Evolutionary conservation across 2,797 vertebrate species (phyloP).

Genomic region (Pseudocheirus occidentalis): DNA sequence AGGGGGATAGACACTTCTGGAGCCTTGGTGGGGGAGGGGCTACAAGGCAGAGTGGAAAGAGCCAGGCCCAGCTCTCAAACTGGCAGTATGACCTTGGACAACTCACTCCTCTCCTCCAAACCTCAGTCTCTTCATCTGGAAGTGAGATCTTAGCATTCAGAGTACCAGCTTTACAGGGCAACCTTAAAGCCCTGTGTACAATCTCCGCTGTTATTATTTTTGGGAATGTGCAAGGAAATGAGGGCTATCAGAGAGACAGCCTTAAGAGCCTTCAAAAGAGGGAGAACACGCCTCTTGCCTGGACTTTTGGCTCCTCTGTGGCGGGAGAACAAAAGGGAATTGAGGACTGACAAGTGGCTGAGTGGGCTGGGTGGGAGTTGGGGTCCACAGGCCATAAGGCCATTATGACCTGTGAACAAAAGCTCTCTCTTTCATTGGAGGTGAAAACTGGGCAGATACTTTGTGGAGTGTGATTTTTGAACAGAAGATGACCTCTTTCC

Average conservation of each 20-base stretch:
- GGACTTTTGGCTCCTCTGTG: background rate
- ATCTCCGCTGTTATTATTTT: background rate
- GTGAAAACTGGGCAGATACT: background rate
- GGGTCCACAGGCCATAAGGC: background rate
- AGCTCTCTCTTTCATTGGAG: conserved; percentile 3
- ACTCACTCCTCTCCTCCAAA: background rate
- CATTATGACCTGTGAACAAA: background rate
- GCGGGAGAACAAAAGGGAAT: background rate
- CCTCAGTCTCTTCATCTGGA: background rate
- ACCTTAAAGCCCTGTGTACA: background rate
- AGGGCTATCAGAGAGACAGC: background rate
- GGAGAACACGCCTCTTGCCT: background rate
- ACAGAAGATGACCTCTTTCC: background rate
- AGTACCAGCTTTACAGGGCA: background rate
- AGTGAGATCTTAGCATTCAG: background rate
- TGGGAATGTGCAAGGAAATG: background rate
- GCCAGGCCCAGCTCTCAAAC: background rate
- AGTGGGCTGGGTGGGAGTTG: background rate
- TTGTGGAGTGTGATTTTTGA: conserved; percentile 32
- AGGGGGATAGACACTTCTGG: background rate
- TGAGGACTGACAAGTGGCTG: background rate
- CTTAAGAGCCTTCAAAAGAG: background rate
- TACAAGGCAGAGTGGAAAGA: background rate
- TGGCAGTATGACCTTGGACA: background rate
- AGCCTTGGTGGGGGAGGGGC: background rate